phyloP scores from a whole-genome alignment of 2,797 vertebrate species.

The Muraenolepis orangiensis region DNA sequence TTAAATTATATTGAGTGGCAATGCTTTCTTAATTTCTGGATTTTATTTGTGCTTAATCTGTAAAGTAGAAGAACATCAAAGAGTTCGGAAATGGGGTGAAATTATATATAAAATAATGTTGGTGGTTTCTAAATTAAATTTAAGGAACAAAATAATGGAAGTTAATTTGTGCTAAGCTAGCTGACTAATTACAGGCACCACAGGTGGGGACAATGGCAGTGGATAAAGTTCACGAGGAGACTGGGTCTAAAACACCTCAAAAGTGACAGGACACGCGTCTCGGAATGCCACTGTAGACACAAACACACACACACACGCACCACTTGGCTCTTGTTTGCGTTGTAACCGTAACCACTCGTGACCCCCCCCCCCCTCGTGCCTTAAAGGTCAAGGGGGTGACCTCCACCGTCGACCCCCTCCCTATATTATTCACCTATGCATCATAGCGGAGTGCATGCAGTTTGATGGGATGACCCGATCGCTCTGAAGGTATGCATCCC shows the following conservation, averaged over 20 bases:
- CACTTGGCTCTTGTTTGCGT: neutral
- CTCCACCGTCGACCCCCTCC: no score
- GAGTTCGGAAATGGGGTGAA: neutral
- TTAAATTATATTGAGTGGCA: constrained; percentile 46
- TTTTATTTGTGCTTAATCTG: neutral
- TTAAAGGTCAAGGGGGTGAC: neutral
- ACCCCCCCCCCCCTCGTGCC: neutral
- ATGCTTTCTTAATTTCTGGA: constrained; percentile 8
- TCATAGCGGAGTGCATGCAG: neutral
- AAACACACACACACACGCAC: neutral
- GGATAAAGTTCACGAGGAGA: constrained; percentile 46
- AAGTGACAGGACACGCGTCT: neutral
- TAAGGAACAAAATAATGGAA: constrained; percentile 9
- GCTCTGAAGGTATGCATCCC: neutral
- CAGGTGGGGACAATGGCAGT: constrained; percentile 70
- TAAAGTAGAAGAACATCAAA: neutral
- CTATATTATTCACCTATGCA: no score
- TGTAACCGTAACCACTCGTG: neutral
- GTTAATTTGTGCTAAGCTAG: constrained; percentile 23
- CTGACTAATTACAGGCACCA: constrained; percentile 65
- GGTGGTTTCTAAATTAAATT: no score
- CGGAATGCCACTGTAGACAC: no score
- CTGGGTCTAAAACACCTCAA: constrained; percentile 31
- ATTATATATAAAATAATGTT: no score
- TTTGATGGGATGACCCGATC: neutral